These are phyloP conservation scores for Sycobia sp. DNA, from an alignment of 1,140 invertebrate species.

Conservation along the genomic window DNA sequence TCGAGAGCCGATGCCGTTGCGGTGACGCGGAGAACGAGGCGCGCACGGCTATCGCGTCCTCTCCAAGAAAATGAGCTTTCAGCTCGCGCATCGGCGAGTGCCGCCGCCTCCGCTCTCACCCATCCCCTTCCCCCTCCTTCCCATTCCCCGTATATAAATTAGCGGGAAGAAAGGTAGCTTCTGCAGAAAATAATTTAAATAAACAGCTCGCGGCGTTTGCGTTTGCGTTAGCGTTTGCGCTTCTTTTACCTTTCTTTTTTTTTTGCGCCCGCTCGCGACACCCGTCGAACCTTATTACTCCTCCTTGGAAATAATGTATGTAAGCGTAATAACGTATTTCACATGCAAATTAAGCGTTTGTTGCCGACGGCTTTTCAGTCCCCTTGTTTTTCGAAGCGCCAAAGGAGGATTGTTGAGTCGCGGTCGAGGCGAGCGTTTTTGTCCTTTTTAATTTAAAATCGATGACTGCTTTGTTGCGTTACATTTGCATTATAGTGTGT, in stretches of 20 bases:
- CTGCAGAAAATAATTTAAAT: constrained; percentile 21
- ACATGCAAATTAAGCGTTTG: constrained; percentile 27
- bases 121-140: too few species aligned
- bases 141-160: constrained; percentile 25
- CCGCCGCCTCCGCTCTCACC: background rate
- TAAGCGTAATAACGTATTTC: constrained; percentile 18
- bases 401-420: background rate
- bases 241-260: background rate
- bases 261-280: constrained; percentile 11
- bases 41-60: background rate
- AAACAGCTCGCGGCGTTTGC: background rate
- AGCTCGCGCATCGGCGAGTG: constrained; percentile 2
- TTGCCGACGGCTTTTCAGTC: background rate
- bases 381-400: constrained; percentile 22
- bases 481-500: background rate
- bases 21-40: background rate
- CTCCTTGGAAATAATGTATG: background rate
- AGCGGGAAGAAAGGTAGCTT: constrained; percentile 23
- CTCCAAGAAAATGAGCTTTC: constrained; percentile 26
- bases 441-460: constrained; percentile 18
- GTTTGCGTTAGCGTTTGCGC: too few species aligned
- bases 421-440: constrained; percentile 4
- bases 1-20: constrained; percentile 18
- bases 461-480: background rate
- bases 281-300: constrained; percentile 17